A percentile compares a stretch with the other conserved stretches of the same genome.
phyloP scores from a whole-genome alignment of 2,113 vertebrate genomes.

The Gadus macrocephalus region DNA sequence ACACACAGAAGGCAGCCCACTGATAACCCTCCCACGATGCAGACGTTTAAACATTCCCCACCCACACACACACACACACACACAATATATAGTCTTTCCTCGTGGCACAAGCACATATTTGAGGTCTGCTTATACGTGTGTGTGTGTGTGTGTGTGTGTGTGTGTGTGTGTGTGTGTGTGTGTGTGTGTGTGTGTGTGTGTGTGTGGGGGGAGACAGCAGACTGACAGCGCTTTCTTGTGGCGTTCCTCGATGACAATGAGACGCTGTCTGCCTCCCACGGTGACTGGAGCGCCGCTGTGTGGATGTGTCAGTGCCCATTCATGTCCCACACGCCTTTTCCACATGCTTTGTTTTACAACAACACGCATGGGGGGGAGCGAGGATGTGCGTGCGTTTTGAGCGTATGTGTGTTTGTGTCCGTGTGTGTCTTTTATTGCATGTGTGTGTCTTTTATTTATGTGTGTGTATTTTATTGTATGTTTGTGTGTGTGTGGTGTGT shows the following conservation, averaged over 20 bases:
- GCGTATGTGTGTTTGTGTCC: neutral
- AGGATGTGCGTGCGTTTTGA: constrained; percentile 1
- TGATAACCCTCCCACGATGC: neutral
- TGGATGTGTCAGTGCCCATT: constrained; percentile 38
- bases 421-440: too few relatives aligned
- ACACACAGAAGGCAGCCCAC: constrained; percentile 3
- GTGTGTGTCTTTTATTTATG: neutral
- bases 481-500: neutral
- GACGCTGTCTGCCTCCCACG: constrained; percentile 27
- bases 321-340: constrained; percentile 28
- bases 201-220: constrained; percentile 9
- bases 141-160: neutral
- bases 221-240: constrained; percentile 39
- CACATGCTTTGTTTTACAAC: constrained; percentile 6
- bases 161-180: neutral
- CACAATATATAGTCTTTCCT: constrained; percentile 32
- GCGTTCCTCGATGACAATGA: constrained; percentile 25
- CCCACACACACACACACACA: neutral
- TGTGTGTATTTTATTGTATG: neutral
- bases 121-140: constrained; percentile 8
- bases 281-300: constrained; percentile 17
- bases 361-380: too few relatives aligned
- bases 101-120: constrained; percentile 26
- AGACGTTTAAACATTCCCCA: neutral
- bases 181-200: neutral